Evolutionary conservation across 2,888 invertebrate species (phyloP), one percentile per base, ranked within the genome.

Genomic region (Cryptophagus acutangulus): DNA sequence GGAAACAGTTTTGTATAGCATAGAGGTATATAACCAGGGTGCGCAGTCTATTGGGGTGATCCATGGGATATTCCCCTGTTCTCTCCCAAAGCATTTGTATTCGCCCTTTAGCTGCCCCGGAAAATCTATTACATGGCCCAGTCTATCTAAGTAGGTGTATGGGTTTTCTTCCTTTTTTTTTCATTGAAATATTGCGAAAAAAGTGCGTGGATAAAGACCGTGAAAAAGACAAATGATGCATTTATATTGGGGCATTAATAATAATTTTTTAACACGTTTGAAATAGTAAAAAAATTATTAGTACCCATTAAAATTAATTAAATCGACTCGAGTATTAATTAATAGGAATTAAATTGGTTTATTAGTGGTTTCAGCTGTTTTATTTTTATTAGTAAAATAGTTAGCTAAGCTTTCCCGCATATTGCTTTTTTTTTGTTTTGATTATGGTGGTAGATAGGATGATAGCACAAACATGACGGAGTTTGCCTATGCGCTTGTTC

Each of bases 21-120:
- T n/a, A n/a, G n/a, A n/a, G n/a, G n/a, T n/a, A n/a, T n/a, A n/a
- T n/a, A n/a, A n/a, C n/a, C n/a, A n/a, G n/a, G n/a, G 45, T 38
- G 52, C 44, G 44, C n/a, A 53, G 52, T 59, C 51, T 57, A 54
- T 57, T 56, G 58, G 59, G 59, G 63, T 60, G 61, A 61, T 61
- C 59, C 62, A 62, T 58, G 46, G 55, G 33, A 54, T 55, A 57
- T 55, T 55, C 57, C 49, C 54, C 55, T 52, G 58, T 45, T 46
- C 51, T 49, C 51, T 45, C 40, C 49, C 51, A 50, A 47, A 45
- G 48, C 54, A 57, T 58, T 58, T 58, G 57, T 55, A 60, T 61
- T 61, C 54, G 45, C 49, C 53, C 53, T 50, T 47, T 48, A 20
- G 20, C 48, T 46, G 34, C 29, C 5, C 52, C 55, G 46, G 57